Conservation (phyloP, 2,888 invertebrate species). For the Smittia sp. region DNA sequence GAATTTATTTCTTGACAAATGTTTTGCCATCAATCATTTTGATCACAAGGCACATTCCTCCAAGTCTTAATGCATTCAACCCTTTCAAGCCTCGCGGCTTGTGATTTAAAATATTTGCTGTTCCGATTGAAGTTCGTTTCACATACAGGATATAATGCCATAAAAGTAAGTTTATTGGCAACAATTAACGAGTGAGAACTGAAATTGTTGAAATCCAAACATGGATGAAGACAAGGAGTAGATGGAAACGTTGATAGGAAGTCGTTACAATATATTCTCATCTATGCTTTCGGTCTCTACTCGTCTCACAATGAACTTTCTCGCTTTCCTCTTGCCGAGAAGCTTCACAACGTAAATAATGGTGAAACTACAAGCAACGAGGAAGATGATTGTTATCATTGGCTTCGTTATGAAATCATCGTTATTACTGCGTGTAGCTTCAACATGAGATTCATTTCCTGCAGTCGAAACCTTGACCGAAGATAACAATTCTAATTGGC, state of each 20-base stretch:
- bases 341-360: conserved; percentile 15
- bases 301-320: background rate
- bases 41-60: conserved; percentile 10
- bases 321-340: background rate
- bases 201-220: background rate
- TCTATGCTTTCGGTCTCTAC: conserved; percentile 15
- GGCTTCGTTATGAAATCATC: background rate
- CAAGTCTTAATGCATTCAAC: background rate
- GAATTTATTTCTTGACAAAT: conserved; percentile 30
- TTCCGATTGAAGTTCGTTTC: too few relatives aligned
- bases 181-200: background rate
- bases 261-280: conserved; percentile 15
- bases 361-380: conserved; percentile 10
- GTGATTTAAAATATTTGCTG: too few relatives aligned
- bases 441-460: background rate
- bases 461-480: background rate
- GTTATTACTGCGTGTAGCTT: background rate
- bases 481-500: background rate
- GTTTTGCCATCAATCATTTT: conserved; percentile 19
- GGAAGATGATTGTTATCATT: conserved; percentile 24
- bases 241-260: too few relatives aligned
- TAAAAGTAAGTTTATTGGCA: background rate
- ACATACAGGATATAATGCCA: too few relatives aligned
- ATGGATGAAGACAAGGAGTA: background rate
- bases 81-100: background rate